phyloP scores from a whole-genome alignment of 2,113 vertebrate species.

The Scomber colias region DNA sequence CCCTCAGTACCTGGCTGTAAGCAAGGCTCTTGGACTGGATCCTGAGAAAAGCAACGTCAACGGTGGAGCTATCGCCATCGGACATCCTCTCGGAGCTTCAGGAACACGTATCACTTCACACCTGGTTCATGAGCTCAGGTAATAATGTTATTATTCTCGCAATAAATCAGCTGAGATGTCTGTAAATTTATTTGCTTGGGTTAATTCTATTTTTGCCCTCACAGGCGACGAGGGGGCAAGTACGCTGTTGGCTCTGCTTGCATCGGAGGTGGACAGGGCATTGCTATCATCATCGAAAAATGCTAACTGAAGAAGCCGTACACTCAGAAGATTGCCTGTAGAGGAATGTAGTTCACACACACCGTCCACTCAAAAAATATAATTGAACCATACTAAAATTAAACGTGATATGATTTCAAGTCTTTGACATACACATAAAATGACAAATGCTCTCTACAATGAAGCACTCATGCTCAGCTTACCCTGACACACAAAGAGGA shows the following conservation, averaged over 20 bases:
- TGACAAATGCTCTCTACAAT: not conserved
- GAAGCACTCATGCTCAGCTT: not conserved
- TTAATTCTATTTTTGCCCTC: constrained; percentile 18
- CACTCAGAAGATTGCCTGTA: not conserved
- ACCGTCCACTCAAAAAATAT: not conserved
- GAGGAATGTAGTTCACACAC: constrained; percentile 17
- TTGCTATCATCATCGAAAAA: constrained; percentile 92
- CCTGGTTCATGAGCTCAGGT: constrained; percentile 95
- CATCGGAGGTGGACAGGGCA: constrained; percentile 97
- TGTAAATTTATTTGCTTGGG: not conserved
- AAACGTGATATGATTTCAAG: not conserved
- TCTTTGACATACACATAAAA: not conserved
- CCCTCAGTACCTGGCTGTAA: constrained; percentile 92
- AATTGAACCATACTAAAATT: not conserved
- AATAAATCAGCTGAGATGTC: not conserved
- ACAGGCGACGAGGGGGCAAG: constrained; percentile 92
- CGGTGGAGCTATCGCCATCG: constrained; percentile 94
- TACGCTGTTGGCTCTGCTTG: constrained; percentile 95
- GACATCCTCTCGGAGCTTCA: constrained; percentile 93
- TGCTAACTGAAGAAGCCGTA: constrained; percentile 75
- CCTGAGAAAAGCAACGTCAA: constrained; percentile 92
- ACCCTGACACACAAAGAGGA: not conserved
- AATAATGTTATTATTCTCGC: not conserved
- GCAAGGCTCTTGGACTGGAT: constrained; percentile 89
- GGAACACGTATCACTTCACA: constrained; percentile 93